These are phyloP conservation scores for Lacanobia oleracea DNA, from an alignment of 2,888 invertebrate genomes.

Conservation along the genomic window DNA sequence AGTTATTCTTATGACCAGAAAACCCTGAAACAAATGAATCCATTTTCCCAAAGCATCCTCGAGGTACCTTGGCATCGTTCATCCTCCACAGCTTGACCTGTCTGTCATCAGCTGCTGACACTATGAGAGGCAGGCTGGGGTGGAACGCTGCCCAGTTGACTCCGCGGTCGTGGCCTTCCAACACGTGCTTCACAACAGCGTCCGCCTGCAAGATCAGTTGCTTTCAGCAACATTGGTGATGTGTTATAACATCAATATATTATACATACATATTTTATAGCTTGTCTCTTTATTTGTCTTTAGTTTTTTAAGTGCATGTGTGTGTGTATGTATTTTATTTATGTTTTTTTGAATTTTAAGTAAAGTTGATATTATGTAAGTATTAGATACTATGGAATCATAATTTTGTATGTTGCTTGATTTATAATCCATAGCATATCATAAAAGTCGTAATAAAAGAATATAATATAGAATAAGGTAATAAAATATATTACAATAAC, in stretches of 20 bases:
- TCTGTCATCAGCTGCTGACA: conserved; percentile 99
- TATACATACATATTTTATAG: conserved; percentile 64
- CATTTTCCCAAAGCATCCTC: conserved; percentile 12
- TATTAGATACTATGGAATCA: neutral
- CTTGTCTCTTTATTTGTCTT: neutral
- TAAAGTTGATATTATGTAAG: neutral
- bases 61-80: conserved; percentile 96
- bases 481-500: neutral
- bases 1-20: neutral
- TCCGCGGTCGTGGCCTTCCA: conserved; percentile 98
- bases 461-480: neutral
- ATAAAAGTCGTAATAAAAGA: neutral
- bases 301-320: neutral
- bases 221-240: conserved; percentile 68
- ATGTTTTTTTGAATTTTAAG: neutral
- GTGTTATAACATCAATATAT: conserved; percentile 67
- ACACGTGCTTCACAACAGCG: conserved; percentile 97
- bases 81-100: conserved; percentile 99
- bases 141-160: conserved; percentile 99
- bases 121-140: conserved; percentile 97
- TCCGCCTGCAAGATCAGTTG: conserved; percentile 92
- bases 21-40: conserved; percentile 6
- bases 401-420: conserved; percentile 2
- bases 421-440: neutral
- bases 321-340: conserved; percentile 1